Evolutionary conservation across 2,113 vertebrate genomes (phyloP).

Genomic region (Python bivittatus): DNA sequence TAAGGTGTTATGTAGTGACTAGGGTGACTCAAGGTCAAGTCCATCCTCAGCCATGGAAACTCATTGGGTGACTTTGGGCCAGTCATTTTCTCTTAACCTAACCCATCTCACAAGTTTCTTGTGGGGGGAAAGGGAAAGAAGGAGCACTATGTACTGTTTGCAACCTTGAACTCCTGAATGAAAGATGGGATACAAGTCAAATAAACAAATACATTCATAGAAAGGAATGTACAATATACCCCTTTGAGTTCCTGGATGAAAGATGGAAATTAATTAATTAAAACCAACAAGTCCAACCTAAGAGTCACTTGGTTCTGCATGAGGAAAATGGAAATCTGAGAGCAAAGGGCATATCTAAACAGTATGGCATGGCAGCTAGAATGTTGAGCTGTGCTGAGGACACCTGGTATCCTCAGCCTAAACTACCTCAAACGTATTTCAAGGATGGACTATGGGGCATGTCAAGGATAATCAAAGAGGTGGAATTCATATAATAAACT

Average conservation of each 20-base stretch:
- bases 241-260: neutral
- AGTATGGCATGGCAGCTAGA: neutral
- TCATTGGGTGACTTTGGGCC: neutral
- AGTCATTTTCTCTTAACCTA: neutral
- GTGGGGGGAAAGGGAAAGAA: neutral
- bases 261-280: neutral
- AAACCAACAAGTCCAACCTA: neutral
- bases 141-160: neutral
- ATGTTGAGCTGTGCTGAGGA: neutral
- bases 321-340: neutral
- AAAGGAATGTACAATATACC: neutral
- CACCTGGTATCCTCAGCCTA: neutral
- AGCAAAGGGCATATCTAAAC: neutral
- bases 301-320: neutral
- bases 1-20: neutral
- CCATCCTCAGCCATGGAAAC: neutral
- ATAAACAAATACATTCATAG: neutral
- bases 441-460: neutral
- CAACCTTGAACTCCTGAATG: neutral
- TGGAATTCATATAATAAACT: neutral
- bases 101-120: neutral
- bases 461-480: neutral
- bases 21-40: neutral
- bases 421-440: neutral
- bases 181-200: neutral